Base-by-base conservation (phyloP, 1,140 invertebrate genomes). In the Achatina immaculata region DNA sequence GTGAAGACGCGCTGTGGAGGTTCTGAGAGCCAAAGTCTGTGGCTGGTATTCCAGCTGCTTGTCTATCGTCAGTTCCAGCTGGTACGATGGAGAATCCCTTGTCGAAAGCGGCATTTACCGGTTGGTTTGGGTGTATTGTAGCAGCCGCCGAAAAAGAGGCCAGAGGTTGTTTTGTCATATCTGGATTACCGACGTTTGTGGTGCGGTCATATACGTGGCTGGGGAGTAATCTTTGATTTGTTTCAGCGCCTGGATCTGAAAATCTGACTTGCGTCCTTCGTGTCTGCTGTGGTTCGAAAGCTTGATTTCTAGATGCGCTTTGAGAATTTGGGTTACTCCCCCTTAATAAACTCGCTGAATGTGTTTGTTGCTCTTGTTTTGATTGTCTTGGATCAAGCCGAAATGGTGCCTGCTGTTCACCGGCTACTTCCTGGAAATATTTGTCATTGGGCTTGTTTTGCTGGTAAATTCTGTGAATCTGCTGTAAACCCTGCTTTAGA, bases 71-170 rank as follows among this genome's bases (percentile, higher is more conserved):
- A 36, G 24, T 55, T n/a, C 51, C n/a, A 55, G 51, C 24, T n/a
- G 14, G 51, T 21, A n/a, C n/a, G 51, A 4, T 55, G 14, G 6
- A 21, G 24, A 55, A 55, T 55, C 51, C n/a, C n/a, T 55, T 55
- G n/a, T 55, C 51, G n/a, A 55, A 55, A 11, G 55, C 48, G 19
- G 31, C 31, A 24, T 75, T 58, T 2, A 24, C 16, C 24, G 51
- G 73, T n/a, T 75, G 73, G 45, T 75, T 75, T 11, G 9, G 73
- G 38, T 75, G 73, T 31, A 75, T 75, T 6, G 73, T 16, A n/a
- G 73, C 73, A 9, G 73, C 73, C 1, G 45, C 11, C 36, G 73
- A 75, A 58, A 55, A 75, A 1, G 73, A 42, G 9, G 48, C 28
- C 36, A 40, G 69, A 24, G 34, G 69, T 24, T 43, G 38, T 42